phyloP scores from a whole-genome alignment of 2,113 vertebrate genomes.

The Zapus hudsonius region DNA sequence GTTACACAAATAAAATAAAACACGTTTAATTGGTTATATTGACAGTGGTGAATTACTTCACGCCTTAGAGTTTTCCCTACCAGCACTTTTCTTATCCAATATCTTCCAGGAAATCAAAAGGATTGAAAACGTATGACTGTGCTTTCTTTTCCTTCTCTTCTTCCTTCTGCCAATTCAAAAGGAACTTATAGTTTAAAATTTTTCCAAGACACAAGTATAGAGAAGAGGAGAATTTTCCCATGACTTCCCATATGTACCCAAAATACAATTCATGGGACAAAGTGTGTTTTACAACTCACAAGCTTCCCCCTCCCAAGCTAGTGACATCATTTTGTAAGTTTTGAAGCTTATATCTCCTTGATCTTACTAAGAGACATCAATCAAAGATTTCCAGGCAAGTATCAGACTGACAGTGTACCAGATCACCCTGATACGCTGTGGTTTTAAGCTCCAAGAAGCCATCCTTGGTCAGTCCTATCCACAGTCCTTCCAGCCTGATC shows the following conservation, averaged over 20 bases:
- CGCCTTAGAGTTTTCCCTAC: neutral
- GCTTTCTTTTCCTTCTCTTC: neutral
- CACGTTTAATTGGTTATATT: neutral
- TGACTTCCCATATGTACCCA: neutral
- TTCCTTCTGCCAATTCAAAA: neutral
- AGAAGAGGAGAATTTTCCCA: neutral
- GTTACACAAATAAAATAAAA: neutral
- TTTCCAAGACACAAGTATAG: neutral
- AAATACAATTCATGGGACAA: neutral
- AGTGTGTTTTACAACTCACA: neutral
- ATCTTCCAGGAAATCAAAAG: neutral
- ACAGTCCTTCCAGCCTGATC: neutral
- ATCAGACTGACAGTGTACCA: neutral
- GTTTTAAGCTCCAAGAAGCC: neutral
- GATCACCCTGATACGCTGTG: neutral
- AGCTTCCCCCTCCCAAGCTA: neutral
- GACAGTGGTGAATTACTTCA: neutral
- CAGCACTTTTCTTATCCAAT: neutral
- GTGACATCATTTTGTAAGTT: constrained; percentile 22
- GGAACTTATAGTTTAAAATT: neutral
- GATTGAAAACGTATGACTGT: neutral
- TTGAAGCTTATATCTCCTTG: neutral
- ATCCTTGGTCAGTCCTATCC: neutral
- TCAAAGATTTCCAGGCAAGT: neutral
- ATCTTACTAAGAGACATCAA: neutral